Evolutionary conservation across 2,113 vertebrate genomes (phyloP).

Genomic region (Indicator maculatus): DNA sequence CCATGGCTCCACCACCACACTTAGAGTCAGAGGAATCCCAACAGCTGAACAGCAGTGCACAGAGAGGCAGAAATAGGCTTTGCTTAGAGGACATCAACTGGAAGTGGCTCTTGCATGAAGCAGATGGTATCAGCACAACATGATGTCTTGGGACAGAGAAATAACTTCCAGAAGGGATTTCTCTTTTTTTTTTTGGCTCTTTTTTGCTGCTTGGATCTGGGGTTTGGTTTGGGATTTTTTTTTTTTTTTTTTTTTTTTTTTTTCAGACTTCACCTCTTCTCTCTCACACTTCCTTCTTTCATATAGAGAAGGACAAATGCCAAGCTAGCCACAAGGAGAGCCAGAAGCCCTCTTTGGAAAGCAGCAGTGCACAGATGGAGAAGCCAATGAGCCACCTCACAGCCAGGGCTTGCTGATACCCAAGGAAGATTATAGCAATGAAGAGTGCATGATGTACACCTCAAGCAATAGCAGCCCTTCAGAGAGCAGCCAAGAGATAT

Average conservation of each 20-base stretch:
- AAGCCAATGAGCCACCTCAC: conserved; percentile 25
- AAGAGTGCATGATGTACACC: neutral
- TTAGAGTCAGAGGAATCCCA: fast-evolving
- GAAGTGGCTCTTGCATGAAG: neutral
- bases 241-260: too few relatives aligned
- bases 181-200: neutral
- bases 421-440: neutral
- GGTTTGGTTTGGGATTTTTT: too few relatives aligned
- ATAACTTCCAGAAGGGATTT: neutral
- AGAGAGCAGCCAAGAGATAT: neutral
- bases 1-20: neutral
- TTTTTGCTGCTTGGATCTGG: neutral
- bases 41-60: neutral
- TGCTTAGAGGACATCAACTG: neutral
- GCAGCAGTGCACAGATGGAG: conserved; percentile 22
- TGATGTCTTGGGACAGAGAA: neutral
- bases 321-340: neutral
- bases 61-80: neutral
- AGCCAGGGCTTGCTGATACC: neutral
- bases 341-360: conserved; percentile 25
- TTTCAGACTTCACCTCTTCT: neutral
- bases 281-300: neutral
- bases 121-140: neutral
- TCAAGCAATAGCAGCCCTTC: neutral
- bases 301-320: neutral